These are phyloP conservation scores for Mohoua ochrocephala DNA, from an alignment of 2,113 vertebrate species.

Conservation along the genomic window DNA sequence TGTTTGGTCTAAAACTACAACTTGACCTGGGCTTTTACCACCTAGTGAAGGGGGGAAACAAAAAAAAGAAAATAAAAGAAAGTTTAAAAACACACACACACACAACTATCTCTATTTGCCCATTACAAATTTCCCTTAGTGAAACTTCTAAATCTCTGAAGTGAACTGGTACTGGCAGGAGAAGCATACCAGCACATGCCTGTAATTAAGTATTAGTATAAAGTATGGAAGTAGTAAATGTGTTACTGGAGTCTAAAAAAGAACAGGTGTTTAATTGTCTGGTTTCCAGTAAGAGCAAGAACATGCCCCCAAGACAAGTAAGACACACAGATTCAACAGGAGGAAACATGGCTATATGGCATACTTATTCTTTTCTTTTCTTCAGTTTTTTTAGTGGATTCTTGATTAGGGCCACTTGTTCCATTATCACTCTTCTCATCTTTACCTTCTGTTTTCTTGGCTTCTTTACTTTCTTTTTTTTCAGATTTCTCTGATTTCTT, in stretches of 20 bases:
- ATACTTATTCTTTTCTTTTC: conserved; percentile 90
- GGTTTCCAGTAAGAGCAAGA: neutral
- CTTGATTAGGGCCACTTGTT: conserved; percentile 73
- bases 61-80: neutral
- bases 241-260: neutral
- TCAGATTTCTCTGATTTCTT: conserved; percentile 89
- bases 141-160: neutral
- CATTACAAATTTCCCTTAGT: neutral
- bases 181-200: neutral
- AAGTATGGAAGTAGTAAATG: neutral
- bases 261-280: neutral
- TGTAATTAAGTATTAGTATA: neutral
- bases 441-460: conserved; percentile 85
- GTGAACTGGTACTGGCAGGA: neutral
- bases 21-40: conserved; percentile 86
- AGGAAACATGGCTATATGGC: conserved; percentile 49
- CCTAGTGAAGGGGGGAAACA: conserved; percentile 42
- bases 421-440: conserved; percentile 80
- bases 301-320: neutral
- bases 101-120: neutral
- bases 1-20: conserved; percentile 78
- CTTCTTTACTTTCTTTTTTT: conserved; percentile 89
- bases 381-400: conserved; percentile 82
- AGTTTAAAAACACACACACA: neutral
- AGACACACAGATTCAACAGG: conserved; percentile 18